Evolutionary conservation across 2,797 vertebrate genomes (phyloP), one percentile per base, ranked within the genome.

Genomic region (Tragopan temminckii): DNA sequence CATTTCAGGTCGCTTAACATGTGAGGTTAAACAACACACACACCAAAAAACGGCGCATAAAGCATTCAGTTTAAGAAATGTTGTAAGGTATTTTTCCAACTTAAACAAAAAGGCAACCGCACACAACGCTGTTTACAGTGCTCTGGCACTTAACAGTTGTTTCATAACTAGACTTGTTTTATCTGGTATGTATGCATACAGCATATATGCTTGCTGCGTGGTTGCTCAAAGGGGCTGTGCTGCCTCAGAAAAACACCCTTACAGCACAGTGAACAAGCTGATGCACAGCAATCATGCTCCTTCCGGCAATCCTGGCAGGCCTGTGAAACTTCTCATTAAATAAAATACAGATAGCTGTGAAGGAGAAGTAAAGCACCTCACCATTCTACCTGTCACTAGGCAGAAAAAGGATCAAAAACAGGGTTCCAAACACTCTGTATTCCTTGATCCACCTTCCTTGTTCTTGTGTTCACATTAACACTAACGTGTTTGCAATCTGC

Each of bases 121-220:
- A 63, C 7, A 21, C 19, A 74, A 27, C 25, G 33, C 36, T 87
- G 84, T 90, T 95, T 89, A 87, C 68, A 68, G 48, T 42, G 35
- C 62, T 75, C 81, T 83, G 84, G 62, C 87, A 95, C 53, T 59
- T 62, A 87, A 68, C 55, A 89, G 76, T 25, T 69, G 84, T 87
- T 95, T 93, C 58, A 21, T 43, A 92, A 94, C 57, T 57, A 27
- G 77, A 80, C n/a, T 62, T 52, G 35, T 77, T 90, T 74, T 71
- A 80, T 52, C 76, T 62, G 59, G 17, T 63, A 21, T 7, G 53
- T 29, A 52, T n/a, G 53, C 67, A 63, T 63, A 68, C 2, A 92
- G 61, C 2, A 0, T 35, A 80, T 27, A 36, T 24, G 48, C 43
- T 86, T 76, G 69, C 31, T 88, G 31, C 9, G 19, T 0, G 3